Percentiles rank a stretch among this genome's conserved stretches.
Evolutionary conservation across 1,140 invertebrate species (phyloP).

Genomic region (Cydia splendana): DNA sequence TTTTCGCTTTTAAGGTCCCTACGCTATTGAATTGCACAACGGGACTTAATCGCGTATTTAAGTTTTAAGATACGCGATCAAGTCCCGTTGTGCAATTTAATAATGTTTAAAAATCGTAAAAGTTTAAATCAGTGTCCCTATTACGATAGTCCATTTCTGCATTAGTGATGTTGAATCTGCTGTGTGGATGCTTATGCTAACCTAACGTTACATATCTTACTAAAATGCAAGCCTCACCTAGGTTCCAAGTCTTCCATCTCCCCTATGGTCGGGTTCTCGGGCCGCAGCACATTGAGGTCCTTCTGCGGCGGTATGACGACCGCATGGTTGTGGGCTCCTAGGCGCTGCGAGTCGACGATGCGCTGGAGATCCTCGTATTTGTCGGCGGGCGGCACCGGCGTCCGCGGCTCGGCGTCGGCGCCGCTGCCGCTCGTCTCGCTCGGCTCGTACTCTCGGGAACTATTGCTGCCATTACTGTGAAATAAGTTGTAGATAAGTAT

Average conservation of each 20-base stretch:
- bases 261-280: constrained; percentile 83
- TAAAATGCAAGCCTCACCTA: constrained; percentile 76
- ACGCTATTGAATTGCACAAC: too few relatives aligned
- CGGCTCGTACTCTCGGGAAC: constrained; percentile 69
- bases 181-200: too few relatives aligned
- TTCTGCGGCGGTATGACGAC: constrained; percentile 81
- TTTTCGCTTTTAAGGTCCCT: too few relatives aligned
- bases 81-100: too few relatives aligned
- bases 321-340: constrained; percentile 70
- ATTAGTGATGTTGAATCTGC: too few relatives aligned
- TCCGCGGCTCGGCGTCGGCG: constrained; percentile 57
- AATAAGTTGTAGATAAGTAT: background rate
- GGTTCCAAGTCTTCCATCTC: constrained; percentile 82
- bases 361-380: constrained; percentile 72
- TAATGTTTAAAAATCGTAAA: too few relatives aligned
- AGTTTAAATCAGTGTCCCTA: too few relatives aligned
- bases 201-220: background rate
- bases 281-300: constrained; percentile 73
- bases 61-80: too few relatives aligned
- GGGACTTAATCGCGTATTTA: too few relatives aligned
- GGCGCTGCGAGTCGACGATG: constrained; percentile 62
- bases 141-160: too few relatives aligned
- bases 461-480: constrained; percentile 64
- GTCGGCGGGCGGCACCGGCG: constrained; percentile 62
- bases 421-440: constrained; percentile 59